Conservation (phyloP, 2,888 invertebrate genomes). For the Pollenia amentaria region DNA sequence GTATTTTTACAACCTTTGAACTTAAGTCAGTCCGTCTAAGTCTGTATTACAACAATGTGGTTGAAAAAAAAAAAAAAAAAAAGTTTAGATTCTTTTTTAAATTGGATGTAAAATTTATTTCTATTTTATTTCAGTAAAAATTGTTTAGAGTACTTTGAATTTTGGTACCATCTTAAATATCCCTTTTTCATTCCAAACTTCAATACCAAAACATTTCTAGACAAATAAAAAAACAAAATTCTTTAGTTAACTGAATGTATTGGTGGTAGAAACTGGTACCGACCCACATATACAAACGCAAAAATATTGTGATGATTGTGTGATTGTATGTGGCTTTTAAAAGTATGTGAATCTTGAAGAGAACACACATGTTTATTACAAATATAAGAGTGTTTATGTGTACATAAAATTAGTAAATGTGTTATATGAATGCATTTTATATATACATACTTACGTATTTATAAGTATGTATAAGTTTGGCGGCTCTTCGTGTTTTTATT, state of each 20-base stretch:
- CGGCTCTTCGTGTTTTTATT: slow-evolving; percentile 62
- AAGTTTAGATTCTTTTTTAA: no score
- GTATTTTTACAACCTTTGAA: no score
- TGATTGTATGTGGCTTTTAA: slow-evolving; percentile 62
- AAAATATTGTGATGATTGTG: slow-evolving; percentile 65
- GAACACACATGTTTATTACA: slow-evolving; percentile 22
- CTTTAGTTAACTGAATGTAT: slow-evolving; percentile 34
- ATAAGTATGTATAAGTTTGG: slow-evolving; percentile 48
- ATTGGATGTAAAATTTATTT: no score
- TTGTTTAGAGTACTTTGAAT: neutral
- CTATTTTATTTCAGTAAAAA: no score
- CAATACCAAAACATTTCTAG: neutral
- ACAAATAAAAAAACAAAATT: slow-evolving; percentile 5
- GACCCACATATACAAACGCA: slow-evolving; percentile 68
- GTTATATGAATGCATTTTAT: neutral
- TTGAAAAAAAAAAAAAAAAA: no score
- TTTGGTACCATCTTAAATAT: slow-evolving; percentile 1
- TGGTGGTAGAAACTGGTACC: slow-evolving; percentile 48
- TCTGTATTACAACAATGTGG: no score
- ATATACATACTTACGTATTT: neutral
- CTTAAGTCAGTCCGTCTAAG: no score
- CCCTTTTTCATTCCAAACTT: neutral
- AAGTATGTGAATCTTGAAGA: slow-evolving; percentile 49
- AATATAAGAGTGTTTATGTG: neutral
- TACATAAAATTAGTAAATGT: slow-evolving; percentile 13